Evolutionary conservation across 92 coral and sea anemone species (phyloP).

Genomic region (Porites cylindrica): DNA sequence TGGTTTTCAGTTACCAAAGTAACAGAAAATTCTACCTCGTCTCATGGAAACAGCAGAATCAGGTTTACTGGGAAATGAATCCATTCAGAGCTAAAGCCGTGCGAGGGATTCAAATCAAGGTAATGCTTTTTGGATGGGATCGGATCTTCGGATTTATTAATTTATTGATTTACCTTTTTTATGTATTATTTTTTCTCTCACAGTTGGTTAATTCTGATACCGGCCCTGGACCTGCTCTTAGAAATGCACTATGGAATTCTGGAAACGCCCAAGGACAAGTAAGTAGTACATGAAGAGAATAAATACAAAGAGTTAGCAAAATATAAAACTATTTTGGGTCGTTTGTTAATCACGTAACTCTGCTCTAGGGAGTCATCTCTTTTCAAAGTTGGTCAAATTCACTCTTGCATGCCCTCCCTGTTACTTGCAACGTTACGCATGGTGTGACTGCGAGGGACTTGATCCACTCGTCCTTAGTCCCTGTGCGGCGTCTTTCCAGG

Average conservation of each 20-base stretch:
- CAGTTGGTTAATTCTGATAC: conserved; percentile 74
- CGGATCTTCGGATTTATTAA: too few species aligned
- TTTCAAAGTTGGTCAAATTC: background rate
- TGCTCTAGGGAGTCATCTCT: too few species aligned
- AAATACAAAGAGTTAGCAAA: background rate
- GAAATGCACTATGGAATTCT: conserved; percentile 89
- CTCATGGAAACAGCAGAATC: conserved; percentile 86
- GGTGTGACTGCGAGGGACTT: background rate
- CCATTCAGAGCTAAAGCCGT: conserved; percentile 86
- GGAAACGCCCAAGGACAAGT: conserved; percentile 73
- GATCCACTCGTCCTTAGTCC: background rate
- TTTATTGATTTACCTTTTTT: too few species aligned
- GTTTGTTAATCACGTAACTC: too few species aligned
- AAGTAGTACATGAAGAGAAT: background rate
- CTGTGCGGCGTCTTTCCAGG: background rate
- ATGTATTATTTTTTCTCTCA: background rate
- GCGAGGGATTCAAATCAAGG: conserved; percentile 82
- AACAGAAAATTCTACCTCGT: conserved; percentile 77
- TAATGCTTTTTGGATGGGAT: background rate
- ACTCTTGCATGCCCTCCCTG: background rate
- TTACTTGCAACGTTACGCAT: background rate
- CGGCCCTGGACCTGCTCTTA: conserved; percentile 75
- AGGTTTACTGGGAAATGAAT: conserved; percentile 79
- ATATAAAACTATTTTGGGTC: too few species aligned
- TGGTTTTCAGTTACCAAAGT: conserved; percentile 91